Percentiles rank a stretch among this genome's conserved stretches.
Conservation (phyloP, 2,113 vertebrate genomes). For the Forbesichthys agassizii region DNA sequence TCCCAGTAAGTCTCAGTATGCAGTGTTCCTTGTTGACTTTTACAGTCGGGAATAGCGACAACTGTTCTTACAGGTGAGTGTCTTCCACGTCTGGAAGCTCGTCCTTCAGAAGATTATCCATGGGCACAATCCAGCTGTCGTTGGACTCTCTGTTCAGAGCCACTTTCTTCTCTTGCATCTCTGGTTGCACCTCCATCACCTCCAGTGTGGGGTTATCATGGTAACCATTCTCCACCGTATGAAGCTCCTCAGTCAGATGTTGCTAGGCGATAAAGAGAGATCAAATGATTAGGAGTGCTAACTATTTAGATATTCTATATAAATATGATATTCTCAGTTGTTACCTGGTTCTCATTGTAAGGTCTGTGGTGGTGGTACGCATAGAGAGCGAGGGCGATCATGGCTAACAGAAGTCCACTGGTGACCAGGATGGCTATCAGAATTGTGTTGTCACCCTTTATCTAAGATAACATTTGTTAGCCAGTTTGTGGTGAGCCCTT, state of each 20-base stretch:
- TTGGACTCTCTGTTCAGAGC: constrained; percentile 86
- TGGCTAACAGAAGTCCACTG: constrained; percentile 66
- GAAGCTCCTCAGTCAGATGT: constrained; percentile 93
- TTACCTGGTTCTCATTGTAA: constrained; percentile 75
- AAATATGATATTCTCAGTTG: neutral
- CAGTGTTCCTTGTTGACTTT: no score
- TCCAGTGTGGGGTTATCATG: constrained; percentile 97
- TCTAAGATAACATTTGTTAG: neutral
- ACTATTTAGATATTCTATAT: no score
- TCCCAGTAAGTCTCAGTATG: no score
- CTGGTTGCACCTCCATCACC: constrained; percentile 93
- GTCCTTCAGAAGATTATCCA: constrained; percentile 90
- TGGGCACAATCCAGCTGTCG: constrained; percentile 97
- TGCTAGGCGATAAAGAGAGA: constrained; percentile 66
- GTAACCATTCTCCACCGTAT: constrained; percentile 95
- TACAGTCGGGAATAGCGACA: neutral
- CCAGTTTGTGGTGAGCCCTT: no score
- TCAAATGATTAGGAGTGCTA: no score
- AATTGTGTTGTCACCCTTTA: constrained; percentile 49
- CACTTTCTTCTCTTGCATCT: constrained; percentile 94
- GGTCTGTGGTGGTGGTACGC: constrained; percentile 68
- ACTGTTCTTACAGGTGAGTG: constrained; percentile 86
- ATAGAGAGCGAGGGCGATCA: constrained; percentile 68
- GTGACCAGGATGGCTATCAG: constrained; percentile 74
- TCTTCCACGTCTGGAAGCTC: constrained; percentile 90